These are phyloP conservation scores for Genyomyrus donnyi DNA, from an alignment of 2,113 vertebrate genomes.

Conservation along the genomic window DNA sequence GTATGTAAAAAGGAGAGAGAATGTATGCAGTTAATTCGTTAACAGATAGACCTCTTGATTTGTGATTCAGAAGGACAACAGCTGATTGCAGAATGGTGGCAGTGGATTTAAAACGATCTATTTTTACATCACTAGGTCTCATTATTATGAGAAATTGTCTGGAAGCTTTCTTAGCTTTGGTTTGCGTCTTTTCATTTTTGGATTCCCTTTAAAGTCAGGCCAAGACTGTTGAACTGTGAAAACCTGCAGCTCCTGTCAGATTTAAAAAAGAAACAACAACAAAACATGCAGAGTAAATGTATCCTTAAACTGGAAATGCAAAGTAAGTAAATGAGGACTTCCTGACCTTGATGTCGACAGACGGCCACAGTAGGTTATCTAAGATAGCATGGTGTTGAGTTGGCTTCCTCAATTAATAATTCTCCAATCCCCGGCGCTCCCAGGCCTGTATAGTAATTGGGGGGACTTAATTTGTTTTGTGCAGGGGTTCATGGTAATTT, in stretches of 20 bases:
- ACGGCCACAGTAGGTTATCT: not conserved
- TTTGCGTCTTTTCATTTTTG: not conserved
- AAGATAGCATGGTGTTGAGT: not conserved
- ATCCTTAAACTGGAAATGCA: not conserved
- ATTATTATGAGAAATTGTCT: not conserved
- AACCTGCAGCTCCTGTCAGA: not conserved
- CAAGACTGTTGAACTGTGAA: not conserved
- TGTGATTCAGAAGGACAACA: not conserved
- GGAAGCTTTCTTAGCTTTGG: not conserved
- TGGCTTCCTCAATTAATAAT: conserved; percentile 1
- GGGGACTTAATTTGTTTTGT: conserved; percentile 22
- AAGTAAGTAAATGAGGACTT: not conserved
- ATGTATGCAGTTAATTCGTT: not conserved
- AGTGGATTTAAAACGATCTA: not conserved
- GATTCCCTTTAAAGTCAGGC: not conserved
- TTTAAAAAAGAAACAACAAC: not conserved
- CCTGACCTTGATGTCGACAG: conserved; percentile 11
- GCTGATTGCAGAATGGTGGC: not conserved
- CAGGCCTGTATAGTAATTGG: conserved; percentile 12
- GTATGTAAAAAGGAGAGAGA: not conserved
- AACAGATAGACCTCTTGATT: not conserved
- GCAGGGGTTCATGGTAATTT: conserved; percentile 20
- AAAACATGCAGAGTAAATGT: not conserved
- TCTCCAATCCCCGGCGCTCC: not conserved
- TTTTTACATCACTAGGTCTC: not conserved